Evolutionary conservation across 2,888 invertebrate species (phyloP).

Genomic region (Koerneria pararmatus): DNA sequence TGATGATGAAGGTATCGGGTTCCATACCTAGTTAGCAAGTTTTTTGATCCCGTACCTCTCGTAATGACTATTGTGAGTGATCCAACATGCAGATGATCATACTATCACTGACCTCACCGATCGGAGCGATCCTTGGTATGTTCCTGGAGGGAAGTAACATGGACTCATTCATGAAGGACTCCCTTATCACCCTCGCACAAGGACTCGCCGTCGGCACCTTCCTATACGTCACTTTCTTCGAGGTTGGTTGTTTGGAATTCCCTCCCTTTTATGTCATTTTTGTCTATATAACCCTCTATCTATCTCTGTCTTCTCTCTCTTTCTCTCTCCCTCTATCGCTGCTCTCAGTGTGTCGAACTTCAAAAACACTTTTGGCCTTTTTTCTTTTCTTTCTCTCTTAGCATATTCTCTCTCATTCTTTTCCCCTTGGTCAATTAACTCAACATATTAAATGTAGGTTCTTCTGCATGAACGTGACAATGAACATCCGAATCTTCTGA

Average conservation of each 20-base stretch:
- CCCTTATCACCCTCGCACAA: constrained; percentile 65
- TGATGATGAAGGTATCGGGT: no score
- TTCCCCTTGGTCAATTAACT: no score
- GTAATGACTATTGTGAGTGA: no score
- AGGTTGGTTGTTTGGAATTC: constrained; percentile 66
- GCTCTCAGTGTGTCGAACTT: background rate
- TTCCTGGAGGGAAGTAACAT: constrained; percentile 35
- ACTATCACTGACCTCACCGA: constrained; percentile 70
- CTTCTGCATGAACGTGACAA: constrained; percentile 59
- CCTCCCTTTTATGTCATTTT: background rate
- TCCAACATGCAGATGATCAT: constrained; percentile 60
- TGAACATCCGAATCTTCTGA: constrained; percentile 57
- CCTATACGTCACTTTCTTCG: constrained; percentile 90
- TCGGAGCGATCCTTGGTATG: constrained; percentile 64
- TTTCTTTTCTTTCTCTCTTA: no score
- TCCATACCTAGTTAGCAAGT: no score
- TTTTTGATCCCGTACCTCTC: no score
- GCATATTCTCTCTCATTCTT: background rate
- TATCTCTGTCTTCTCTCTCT: background rate
- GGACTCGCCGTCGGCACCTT: constrained; percentile 87
- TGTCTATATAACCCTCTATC: background rate
- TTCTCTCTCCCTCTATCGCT: background rate
- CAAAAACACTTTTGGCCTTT: constrained; percentile 1
- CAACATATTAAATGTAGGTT: constrained; percentile 69
- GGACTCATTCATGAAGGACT: constrained; percentile 33